A percentile compares a stretch with the other conserved stretches of the same genome.
Evolutionary conservation across 1,140 invertebrate genomes (phyloP).

Genomic region (Brachionus plicatilis): DNA sequence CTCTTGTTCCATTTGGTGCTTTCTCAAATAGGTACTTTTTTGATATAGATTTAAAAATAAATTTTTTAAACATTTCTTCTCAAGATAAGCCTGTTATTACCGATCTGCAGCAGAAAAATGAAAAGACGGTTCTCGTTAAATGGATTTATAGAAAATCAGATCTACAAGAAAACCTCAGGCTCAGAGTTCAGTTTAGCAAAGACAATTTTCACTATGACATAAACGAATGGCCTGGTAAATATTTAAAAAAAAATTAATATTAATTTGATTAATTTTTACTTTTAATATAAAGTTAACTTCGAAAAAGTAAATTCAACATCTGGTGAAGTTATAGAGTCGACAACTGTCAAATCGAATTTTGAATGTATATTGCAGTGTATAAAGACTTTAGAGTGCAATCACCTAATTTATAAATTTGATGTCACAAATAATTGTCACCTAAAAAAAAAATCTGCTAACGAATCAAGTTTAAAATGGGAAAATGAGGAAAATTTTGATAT

Average conservation of each 20-base stretch:
- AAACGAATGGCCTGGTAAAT: slow-evolving; percentile 11
- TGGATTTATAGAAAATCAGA: background rate
- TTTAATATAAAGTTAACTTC: background rate
- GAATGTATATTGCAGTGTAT: slow-evolving; percentile 16
- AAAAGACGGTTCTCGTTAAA: background rate
- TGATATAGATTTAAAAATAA: background rate
- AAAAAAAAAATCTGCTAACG: background rate
- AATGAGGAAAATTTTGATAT: background rate
- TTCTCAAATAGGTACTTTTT: background rate
- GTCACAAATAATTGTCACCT: background rate
- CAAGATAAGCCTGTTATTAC: background rate
- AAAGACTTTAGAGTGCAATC: background rate
- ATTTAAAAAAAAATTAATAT: background rate
- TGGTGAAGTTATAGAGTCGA: background rate
- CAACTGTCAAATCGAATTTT: background rate
- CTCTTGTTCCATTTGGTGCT: background rate
- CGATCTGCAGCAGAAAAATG: background rate
- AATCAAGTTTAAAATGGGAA: background rate
- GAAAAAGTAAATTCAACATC: background rate
- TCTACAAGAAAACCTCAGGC: background rate
- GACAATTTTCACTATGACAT: slow-evolving; percentile 21
- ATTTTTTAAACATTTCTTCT: background rate
- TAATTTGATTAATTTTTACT: background rate
- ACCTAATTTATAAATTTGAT: background rate
- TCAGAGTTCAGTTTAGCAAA: slow-evolving; percentile 24